Base-by-base conservation (phyloP, 1,140 invertebrate species). In the Lasioglossum baleicum region DNA sequence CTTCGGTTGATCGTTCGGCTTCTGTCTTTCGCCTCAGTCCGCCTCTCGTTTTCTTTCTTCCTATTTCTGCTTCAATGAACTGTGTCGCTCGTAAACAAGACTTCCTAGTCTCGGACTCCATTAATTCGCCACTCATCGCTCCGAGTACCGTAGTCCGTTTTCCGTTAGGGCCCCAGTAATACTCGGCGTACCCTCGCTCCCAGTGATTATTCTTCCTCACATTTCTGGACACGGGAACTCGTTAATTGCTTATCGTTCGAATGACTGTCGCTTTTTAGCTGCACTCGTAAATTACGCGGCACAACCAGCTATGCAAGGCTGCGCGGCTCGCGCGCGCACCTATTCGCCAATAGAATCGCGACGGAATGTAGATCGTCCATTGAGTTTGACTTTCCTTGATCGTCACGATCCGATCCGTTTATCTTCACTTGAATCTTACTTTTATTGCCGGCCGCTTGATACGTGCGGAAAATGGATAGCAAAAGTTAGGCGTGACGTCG, bases 31-130 rank as follows among this genome's bases (percentile, higher is more conserved):
- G 22, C 40, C 35, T 20, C 20, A 2, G 26, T 22, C 44, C 17
- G n/a, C 26, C 66, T 56, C 26, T 31, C 22, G 48, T 71, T 65
- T 67, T 65, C 76, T 67, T 80, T 48, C 66, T 40, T 81, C 85
- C 90, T 88, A 90, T 91, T 90, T 90, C 90, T 91, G 90, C 88
- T 90, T 87, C 87, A 83, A 89, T 91, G 88, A 88, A 88, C 84
- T 89, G 88, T 89, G 87, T 89, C 90, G 88, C 86, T 89, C 88
- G 88, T 85, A 88, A 89, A 87, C 85, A 88, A 84, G 78, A 66
- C 81, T 85, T 85, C 82, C 82, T 85, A 84, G 83, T 77, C 72
- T 74, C 63, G 51, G 72, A 85, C 84, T 87, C 82, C 80, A 88
- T 90, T 90, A 89, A 90, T 89, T 90, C 85, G 87, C 87, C 75